Evolutionary conservation across 2,888 invertebrate species (phyloP).

Genomic region (Allygus modestus): DNA sequence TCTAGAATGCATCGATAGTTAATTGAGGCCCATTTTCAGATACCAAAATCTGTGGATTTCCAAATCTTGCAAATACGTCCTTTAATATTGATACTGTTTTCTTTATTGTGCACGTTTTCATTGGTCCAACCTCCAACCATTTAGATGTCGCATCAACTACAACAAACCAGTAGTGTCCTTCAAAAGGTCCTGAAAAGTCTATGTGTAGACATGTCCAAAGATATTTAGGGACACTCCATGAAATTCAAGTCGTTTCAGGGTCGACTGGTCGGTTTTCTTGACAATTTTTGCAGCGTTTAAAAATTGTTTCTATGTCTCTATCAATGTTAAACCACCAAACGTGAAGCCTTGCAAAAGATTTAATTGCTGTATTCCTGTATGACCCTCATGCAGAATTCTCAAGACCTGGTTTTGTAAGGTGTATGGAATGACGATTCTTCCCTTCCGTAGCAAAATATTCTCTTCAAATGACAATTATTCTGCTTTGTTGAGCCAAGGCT

Average conservation of each 20-base stretch:
- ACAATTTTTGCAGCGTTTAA: constrained; percentile 65
- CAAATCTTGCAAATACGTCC: constrained; percentile 66
- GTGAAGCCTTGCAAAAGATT: constrained; percentile 67
- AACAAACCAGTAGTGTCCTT: constrained; percentile 68
- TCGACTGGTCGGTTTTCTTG: constrained; percentile 65
- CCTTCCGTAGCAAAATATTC: constrained; percentile 42
- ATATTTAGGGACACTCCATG: constrained; percentile 67
- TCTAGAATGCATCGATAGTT: constrained; percentile 62
- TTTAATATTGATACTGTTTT: constrained; percentile 63
- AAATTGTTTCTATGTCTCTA: constrained; percentile 64
- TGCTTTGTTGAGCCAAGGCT: neutral
- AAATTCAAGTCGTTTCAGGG: constrained; percentile 64
- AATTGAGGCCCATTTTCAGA: constrained; percentile 67
- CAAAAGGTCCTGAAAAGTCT: constrained; percentile 68
- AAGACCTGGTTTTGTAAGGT: constrained; percentile 21
- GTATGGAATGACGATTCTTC: constrained; percentile 59
- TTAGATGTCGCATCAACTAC: constrained; percentile 69
- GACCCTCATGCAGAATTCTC: constrained; percentile 59
- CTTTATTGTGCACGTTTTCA: constrained; percentile 65
- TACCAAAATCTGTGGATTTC: constrained; percentile 64
- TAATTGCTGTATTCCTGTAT: constrained; percentile 68
- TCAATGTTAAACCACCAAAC: constrained; percentile 68
- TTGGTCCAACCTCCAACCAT: constrained; percentile 69
- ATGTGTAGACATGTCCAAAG: constrained; percentile 68
- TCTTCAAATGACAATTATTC: constrained; percentile 25